Evolutionary conservation across 2,113 vertebrate genomes (phyloP).

Genomic region (Pygoscelis antarcticus): DNA sequence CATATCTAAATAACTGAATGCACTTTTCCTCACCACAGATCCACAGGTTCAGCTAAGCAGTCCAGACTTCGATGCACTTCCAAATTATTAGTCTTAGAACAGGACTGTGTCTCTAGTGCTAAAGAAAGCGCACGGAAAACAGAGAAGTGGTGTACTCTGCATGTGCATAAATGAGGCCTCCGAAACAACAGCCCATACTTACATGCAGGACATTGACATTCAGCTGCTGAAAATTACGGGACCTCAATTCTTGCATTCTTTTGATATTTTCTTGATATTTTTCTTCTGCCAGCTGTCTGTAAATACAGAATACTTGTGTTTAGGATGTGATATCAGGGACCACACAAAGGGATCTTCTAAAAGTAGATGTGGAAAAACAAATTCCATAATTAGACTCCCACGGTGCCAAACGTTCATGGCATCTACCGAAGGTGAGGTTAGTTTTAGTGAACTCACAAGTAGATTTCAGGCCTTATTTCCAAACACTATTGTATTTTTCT

Average conservation of each 20-base stretch:
- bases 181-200: not conserved
- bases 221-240: slow-evolving; percentile 67
- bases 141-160: not conserved
- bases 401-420: not conserved
- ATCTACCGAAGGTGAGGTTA: not conserved
- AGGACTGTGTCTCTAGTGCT: not conserved
- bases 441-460: not conserved
- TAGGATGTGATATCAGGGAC: not conserved
- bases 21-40: not conserved
- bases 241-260: slow-evolving; percentile 76
- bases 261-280: slow-evolving; percentile 82
- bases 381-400: not conserved
- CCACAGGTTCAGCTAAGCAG: not conserved
- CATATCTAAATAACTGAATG: not conserved
- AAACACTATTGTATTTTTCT: not conserved
- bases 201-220: slow-evolving; percentile 71
- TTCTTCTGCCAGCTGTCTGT: slow-evolving; percentile 81
- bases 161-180: not conserved
- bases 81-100: not conserved
- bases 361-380: not conserved
- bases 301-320: slow-evolving; percentile 3
- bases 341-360: not conserved
- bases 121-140: not conserved
- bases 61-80: not conserved
- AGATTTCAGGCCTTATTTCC: not conserved